phyloP scores from a whole-genome alignment of 2,888 invertebrate species.

The Frankliniella fusca region DNA sequence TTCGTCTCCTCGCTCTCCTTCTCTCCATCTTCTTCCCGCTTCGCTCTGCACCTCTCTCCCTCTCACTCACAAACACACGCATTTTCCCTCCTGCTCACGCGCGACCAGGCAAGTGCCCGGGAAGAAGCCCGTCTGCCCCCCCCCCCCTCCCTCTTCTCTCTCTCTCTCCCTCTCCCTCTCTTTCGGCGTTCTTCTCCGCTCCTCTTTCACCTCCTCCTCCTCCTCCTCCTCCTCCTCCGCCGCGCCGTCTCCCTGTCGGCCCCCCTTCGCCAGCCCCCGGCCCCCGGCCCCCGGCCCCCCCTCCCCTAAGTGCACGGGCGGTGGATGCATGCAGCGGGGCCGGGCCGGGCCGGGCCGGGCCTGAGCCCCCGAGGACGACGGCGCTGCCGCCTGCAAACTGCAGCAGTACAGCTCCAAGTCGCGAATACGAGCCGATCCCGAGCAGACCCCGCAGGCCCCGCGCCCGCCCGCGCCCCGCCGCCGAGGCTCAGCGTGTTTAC shows the following conservation, averaged over 20 bases:
- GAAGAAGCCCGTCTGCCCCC: not conserved
- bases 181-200: not conserved
- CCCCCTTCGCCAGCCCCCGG: not conserved
- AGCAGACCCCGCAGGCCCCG: not conserved
- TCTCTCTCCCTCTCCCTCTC: not conserved
- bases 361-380: not conserved
- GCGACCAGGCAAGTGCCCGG: too few species aligned
- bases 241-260: not conserved
- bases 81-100: too few species aligned
- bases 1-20: not conserved
- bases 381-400: not conserved
- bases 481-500: too few species aligned
- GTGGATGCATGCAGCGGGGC: not conserved
- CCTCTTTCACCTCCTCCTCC: not conserved
- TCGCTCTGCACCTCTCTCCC: not conserved
- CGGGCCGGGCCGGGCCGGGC: not conserved
- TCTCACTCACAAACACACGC: not conserved
- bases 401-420: not conserved
- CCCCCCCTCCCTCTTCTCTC: not conserved
- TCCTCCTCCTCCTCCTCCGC: not conserved
- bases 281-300: not conserved
- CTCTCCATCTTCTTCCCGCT: not conserved
- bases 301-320: not conserved
- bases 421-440: not conserved
- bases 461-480: too few species aligned